These are phyloP conservation scores for Cricetomys ansorgei DNA, from an alignment of 2,113 vertebrate genomes.

Conservation along the genomic window DNA sequence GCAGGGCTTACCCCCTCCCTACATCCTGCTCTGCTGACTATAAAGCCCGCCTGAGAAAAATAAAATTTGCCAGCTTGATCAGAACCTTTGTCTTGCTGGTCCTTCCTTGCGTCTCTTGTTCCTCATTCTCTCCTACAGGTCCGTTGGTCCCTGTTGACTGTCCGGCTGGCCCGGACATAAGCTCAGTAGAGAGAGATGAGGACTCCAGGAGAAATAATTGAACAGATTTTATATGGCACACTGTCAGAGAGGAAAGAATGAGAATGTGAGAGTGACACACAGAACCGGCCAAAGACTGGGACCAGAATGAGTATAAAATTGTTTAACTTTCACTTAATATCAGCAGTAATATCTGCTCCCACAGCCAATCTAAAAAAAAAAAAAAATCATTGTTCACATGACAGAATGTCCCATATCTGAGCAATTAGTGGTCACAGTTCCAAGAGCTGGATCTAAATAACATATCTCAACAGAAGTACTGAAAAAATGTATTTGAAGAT, in stretches of 20 bases:
- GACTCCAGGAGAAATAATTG: not conserved
- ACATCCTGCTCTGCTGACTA: too few relatives aligned
- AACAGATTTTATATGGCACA: not conserved
- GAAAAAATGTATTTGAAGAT: not conserved
- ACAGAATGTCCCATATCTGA: accelerated
- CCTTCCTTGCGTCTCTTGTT: too few relatives aligned
- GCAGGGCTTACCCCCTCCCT: too few relatives aligned
- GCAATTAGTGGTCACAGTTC: not conserved
- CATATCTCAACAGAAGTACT: not conserved
- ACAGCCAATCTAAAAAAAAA: not conserved
- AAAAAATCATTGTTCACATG: not conserved
- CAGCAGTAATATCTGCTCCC: not conserved
- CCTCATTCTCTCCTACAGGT: too few relatives aligned
- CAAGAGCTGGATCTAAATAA: not conserved
- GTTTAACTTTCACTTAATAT: not conserved
- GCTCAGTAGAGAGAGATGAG: not conserved
- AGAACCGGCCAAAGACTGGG: not conserved
- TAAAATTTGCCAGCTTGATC: too few relatives aligned
- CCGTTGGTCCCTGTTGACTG: too few relatives aligned
- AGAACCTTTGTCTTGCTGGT: too few relatives aligned
- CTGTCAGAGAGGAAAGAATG: not conserved
- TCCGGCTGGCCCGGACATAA: too few relatives aligned
- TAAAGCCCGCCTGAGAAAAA: too few relatives aligned
- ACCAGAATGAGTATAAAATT: not conserved
- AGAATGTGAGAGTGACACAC: not conserved